Evolutionary conservation across 2,888 invertebrate species (phyloP).

Genomic region (Idaea aversata): DNA sequence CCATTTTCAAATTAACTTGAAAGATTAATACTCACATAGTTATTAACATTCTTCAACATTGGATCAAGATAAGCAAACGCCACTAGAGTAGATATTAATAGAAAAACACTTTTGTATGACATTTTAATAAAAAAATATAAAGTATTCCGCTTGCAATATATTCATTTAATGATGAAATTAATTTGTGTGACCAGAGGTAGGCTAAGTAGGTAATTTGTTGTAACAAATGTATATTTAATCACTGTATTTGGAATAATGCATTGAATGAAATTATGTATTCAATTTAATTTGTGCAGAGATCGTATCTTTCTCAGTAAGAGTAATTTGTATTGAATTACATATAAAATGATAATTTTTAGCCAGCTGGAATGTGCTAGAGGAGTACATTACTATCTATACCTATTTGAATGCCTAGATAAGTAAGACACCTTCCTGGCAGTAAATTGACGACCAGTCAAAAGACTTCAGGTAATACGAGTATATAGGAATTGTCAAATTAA

Average conservation of each 20-base stretch:
- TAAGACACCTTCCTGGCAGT: too few relatives aligned
- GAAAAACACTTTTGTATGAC: neutral
- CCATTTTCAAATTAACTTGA: neutral
- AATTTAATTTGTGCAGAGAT: neutral
- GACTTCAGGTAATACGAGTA: too few relatives aligned
- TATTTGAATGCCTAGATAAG: too few relatives aligned
- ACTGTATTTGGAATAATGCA: neutral
- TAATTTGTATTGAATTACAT: neutral
- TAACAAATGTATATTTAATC: neutral
- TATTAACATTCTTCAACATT: slow-evolving; percentile 17
- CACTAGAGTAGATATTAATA: slow-evolving; percentile 4
- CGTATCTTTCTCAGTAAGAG: neutral
- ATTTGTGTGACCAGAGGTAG: too few relatives aligned
- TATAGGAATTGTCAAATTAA: too few relatives aligned
- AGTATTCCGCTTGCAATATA: neutral
- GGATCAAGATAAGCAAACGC: slow-evolving; percentile 13
- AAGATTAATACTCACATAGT: slow-evolving; percentile 22
- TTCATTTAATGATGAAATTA: too few relatives aligned
- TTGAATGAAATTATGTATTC: neutral
- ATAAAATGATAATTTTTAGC: neutral
- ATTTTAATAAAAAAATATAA: neutral
- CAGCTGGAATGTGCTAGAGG: too few relatives aligned
- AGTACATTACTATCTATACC: too few relatives aligned
- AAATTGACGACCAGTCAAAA: too few relatives aligned
- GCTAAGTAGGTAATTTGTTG: neutral